These are phyloP conservation scores for Saturnia japonica DNA, from an alignment of 2,888 invertebrate genomes.

Conservation along the genomic window DNA sequence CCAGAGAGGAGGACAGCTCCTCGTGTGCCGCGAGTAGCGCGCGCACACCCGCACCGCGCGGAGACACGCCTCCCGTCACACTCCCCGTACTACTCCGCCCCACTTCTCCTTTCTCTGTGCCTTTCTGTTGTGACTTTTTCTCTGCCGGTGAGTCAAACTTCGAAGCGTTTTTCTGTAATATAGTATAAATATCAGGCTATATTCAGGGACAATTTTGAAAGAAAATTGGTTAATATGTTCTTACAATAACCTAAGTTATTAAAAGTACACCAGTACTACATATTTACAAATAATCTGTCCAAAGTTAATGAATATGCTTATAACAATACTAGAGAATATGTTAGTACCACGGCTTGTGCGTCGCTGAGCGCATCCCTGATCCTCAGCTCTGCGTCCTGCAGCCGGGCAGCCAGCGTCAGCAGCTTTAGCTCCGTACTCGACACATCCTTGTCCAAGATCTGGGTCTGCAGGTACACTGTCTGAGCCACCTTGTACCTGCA, in stretches of 20 bases:
- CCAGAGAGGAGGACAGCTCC: conserved; percentile 46
- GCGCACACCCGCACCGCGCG: conserved; percentile 53
- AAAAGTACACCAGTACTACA: neutral
- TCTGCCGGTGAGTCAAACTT: conserved; percentile 18
- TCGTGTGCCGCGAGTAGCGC: conserved; percentile 60
- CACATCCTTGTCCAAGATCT: conserved; percentile 90
- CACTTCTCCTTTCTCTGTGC: conserved; percentile 25
- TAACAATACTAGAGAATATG: neutral
- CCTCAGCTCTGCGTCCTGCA: conserved; percentile 65
- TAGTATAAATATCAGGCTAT: neutral
- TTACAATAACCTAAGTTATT: neutral
- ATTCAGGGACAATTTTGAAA: too few relatives aligned
- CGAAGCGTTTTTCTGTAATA: conserved; percentile 20
- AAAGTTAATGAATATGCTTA: too few relatives aligned
- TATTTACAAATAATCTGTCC: too few relatives aligned
- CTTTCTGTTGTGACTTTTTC: conserved; percentile 4
- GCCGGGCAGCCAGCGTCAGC: conserved; percentile 66
- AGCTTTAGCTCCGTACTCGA: conserved; percentile 65
- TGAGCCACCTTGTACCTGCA: conserved; percentile 90
- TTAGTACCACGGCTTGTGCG: conserved; percentile 26
- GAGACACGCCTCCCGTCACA: conserved; percentile 41
- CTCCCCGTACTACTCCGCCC: conserved; percentile 31
- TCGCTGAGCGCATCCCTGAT: conserved; percentile 32
- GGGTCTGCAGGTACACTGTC: conserved; percentile 91
- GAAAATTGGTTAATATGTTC: too few relatives aligned